phyloP scores from a whole-genome alignment of 1,140 invertebrate genomes.

The Vanessa tameamea region DNA sequence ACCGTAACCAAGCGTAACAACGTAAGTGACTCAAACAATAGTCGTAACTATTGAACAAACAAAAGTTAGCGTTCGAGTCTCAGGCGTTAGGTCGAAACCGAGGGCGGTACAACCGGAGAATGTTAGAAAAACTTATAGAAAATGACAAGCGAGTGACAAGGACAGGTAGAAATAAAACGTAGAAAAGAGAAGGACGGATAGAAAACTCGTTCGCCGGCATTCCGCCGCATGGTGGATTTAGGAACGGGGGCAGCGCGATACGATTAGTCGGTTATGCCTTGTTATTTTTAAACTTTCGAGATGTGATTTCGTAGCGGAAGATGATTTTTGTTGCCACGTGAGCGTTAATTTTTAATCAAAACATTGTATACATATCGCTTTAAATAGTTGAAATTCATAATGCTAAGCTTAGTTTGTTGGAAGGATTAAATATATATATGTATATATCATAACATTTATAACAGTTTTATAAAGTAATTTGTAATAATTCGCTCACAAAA shows the following conservation, averaged over 20 bases:
- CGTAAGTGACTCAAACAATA: conserved; percentile 74
- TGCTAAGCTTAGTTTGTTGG: too few relatives aligned
- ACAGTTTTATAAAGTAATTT: too few relatives aligned
- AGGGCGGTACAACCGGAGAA: conserved; percentile 68
- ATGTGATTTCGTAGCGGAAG: conserved; percentile 52
- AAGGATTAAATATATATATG: too few relatives aligned
- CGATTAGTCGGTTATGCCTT: conserved; percentile 77
- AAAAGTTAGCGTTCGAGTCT: conserved; percentile 67
- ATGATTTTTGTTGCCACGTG: conserved; percentile 39
- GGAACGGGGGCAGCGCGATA: conserved; percentile 77
- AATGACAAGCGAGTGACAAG: conserved; percentile 77
- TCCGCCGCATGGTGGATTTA: conserved; percentile 79
- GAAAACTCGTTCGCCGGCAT: conserved; percentile 77
- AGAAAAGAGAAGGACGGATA: conserved; percentile 70
- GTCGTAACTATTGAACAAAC: conserved; percentile 75
- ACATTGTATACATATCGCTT: not conserved
- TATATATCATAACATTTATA: too few relatives aligned
- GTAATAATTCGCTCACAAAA: too few relatives aligned
- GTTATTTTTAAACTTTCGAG: conserved; percentile 70
- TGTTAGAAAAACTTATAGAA: conserved; percentile 81
- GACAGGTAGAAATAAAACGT: conserved; percentile 64
- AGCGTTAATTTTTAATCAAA: conserved; percentile 27
- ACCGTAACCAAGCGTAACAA: conserved; percentile 66
- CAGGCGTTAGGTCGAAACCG: conserved; percentile 72
- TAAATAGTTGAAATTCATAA: too few relatives aligned